Conservation (phyloP, 2,797 vertebrate species). For the Gallinago solitaria region DNA sequence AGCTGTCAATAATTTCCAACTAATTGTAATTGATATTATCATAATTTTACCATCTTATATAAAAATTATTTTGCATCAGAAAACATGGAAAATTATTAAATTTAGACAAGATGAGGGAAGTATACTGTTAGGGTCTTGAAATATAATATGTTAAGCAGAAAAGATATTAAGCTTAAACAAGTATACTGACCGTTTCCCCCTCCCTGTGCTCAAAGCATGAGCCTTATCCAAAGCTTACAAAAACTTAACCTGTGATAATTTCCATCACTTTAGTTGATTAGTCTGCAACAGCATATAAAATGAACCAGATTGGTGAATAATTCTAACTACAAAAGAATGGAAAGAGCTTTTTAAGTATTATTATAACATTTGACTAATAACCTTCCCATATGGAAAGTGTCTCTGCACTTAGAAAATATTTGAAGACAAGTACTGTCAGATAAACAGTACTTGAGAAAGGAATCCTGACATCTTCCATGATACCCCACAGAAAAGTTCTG, state of each 20-base stretch:
- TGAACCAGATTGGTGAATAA: not conserved
- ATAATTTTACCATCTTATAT: not conserved
- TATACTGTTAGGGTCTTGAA: not conserved
- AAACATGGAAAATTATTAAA: not conserved
- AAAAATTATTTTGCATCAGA: not conserved
- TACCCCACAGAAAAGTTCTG: constrained; percentile 13
- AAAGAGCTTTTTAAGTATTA: not conserved
- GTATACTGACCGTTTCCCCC: not conserved
- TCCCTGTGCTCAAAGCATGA: not conserved
- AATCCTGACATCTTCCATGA: not conserved
- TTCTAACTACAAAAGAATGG: not conserved
- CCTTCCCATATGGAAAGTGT: not conserved
- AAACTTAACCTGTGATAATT: not conserved
- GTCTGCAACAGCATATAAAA: constrained; percentile 9
- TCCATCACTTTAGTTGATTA: not conserved
- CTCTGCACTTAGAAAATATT: not conserved
- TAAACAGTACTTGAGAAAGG: constrained; percentile 16
- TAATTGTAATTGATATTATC: not conserved
- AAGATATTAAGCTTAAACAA: not conserved
- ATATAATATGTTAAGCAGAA: not conserved
- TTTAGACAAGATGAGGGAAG: not conserved
- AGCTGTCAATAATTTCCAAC: not conserved
- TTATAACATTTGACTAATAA: constrained; percentile 1
- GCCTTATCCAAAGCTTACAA: not conserved
- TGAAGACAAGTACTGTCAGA: constrained; percentile 37